Base-by-base conservation (phyloP, 2,797 vertebrate genomes). In the Peromyscus melanophrys region DNA sequence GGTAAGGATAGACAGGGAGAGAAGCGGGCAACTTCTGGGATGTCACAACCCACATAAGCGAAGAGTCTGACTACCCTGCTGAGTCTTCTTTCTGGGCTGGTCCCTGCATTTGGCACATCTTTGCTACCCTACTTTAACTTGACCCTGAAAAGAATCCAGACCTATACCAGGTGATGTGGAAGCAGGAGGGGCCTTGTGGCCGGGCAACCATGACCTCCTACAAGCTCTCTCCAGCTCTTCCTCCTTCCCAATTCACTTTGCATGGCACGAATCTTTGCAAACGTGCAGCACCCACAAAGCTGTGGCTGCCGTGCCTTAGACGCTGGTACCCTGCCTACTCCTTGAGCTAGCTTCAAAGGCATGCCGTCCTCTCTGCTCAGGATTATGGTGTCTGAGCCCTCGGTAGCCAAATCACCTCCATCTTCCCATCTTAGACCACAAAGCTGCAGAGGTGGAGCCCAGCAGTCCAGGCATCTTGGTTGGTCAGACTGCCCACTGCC, bases 311-410 rank as follows among this genome's bases (percentile, higher is more conserved):
- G 25, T 14, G 77, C 10, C 57, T 77, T 57, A 17, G 27, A 59
- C 0, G 1, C 37, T 31, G 34, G n/a, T 6, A 0, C 12, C 11
- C 0, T 4, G 0, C 5, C 82, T 77, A 4, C 43, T 13, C 59
- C 29, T 23, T 19, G 2, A 8, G 14, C 37, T n/a, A 63, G 59
- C 1, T 46, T 73, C 52, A 10, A 13, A 40, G 31, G 57, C 34
- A 31, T 10, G 0, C 37, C 29, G 7, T 13, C 16, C 23, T 46
- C 8, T 3, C 13, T 10, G 5, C 0, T 21, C 16, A 16, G 61
- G 6, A 29, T 0, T 25, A 4, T 27, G 63, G 27, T 17, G 4
- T 13, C 81, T 8, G 4, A 12, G 4, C 34, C 40, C 9, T 46
- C 52, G 75, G 49, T 34, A 71, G 27, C n/a, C 67, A 93, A 17